phyloP scores from a whole-genome alignment of 2,113 vertebrate species.

The Crypturellus undulatus region DNA sequence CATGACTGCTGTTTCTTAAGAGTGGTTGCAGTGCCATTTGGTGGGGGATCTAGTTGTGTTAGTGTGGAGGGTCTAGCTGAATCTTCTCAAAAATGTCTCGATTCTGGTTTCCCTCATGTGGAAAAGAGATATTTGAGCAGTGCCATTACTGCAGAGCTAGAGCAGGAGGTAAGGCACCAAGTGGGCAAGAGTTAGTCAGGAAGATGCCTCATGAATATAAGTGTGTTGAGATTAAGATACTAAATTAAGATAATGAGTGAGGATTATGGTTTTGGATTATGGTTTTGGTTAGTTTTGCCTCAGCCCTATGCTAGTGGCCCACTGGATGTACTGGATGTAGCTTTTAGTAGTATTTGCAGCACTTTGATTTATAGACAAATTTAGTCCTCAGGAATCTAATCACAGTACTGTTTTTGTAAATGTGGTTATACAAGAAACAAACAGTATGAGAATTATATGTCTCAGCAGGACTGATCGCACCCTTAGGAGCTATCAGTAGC shows the following conservation, averaged over 20 bases:
- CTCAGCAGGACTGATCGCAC: constrained; percentile 5
- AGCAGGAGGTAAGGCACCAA: not conserved
- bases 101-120: not conserved
- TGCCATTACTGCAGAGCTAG: not conserved
- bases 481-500: constrained; percentile 59
- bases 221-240: not conserved
- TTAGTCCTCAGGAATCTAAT: constrained; percentile 56
- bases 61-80: not conserved
- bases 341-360: not conserved
- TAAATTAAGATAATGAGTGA: not conserved
- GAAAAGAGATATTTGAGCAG: not conserved
- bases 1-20: not conserved
- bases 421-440: constrained; percentile 41
- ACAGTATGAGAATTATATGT: constrained; percentile 48
- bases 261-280: not conserved
- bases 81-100: not conserved
- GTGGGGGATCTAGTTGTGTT: not conserved
- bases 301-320: not conserved
- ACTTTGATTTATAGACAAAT: constrained; percentile 37
- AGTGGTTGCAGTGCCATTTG: not conserved
- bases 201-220: not conserved
- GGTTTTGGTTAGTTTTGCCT: not conserved
- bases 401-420: constrained; percentile 34
- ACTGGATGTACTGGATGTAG: not conserved
- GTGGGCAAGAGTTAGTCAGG: not conserved